These are phyloP conservation scores for Lacerta viridis DNA, from an alignment of 2,797 vertebrate genomes.

Conservation along the genomic window DNA sequence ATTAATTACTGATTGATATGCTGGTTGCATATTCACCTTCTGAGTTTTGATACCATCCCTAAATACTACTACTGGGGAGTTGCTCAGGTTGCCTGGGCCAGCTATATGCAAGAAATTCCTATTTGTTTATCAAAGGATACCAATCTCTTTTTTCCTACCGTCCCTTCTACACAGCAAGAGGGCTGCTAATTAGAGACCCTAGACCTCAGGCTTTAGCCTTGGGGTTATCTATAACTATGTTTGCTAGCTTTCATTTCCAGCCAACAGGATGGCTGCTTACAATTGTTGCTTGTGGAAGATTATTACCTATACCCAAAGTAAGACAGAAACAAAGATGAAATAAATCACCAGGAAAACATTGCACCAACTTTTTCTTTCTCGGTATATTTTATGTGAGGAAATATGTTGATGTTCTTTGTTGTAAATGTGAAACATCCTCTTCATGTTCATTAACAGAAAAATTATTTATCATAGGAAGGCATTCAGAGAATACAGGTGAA, in stretches of 20 bases:
- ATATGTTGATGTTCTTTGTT: background rate
- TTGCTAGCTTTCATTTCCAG: background rate
- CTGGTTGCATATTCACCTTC: background rate
- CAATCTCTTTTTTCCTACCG: background rate
- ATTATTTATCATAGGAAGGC: background rate
- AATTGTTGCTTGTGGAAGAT: background rate
- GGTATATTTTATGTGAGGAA: slow-evolving; percentile 13
- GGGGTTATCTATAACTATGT: background rate
- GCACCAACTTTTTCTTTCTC: rapidly evolving
- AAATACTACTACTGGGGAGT: background rate
- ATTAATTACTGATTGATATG: background rate
- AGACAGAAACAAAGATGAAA: background rate
- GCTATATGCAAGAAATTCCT: background rate
- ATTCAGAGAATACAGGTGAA: background rate
- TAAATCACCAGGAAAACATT: slow-evolving; percentile 19
- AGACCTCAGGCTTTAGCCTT: background rate
- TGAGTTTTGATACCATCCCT: background rate
- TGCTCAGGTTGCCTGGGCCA: background rate
- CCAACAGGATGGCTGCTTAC: background rate
- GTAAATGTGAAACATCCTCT: background rate
- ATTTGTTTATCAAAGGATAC: background rate
- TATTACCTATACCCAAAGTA: background rate
- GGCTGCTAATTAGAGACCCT: background rate
- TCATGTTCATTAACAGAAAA: background rate
- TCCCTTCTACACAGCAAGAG: slow-evolving; percentile 15